A percentile compares a stretch with the other conserved stretches of the same genome.
These are phyloP conservation scores for Gryllus bimaculatus DNA, from an alignment of 1,140 invertebrate genomes.

Conservation along the genomic window DNA sequence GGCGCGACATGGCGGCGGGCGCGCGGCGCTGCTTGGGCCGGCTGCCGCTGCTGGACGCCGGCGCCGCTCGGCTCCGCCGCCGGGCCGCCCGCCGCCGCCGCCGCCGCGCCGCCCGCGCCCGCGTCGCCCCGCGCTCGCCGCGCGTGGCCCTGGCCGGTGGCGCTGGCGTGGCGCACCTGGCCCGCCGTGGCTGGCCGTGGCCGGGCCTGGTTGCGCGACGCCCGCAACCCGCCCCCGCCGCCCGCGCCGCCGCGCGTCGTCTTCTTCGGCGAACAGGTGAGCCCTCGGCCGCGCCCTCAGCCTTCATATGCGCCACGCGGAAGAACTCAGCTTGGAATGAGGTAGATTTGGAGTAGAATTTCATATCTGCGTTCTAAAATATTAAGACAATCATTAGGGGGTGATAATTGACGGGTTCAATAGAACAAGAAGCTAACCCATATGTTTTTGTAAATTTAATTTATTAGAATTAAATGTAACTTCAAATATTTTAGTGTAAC, in stretches of 20 bases:
- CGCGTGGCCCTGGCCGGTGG: slow-evolving; percentile 46
- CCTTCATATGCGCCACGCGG: too few relatives aligned
- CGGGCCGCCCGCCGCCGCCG: slow-evolving; percentile 19
- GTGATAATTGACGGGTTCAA: too few relatives aligned
- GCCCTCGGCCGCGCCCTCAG: too few relatives aligned
- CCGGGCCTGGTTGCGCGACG: too few relatives aligned
- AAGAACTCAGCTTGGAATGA: too few relatives aligned
- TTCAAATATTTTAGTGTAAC: too few relatives aligned
- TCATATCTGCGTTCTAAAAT: too few relatives aligned
- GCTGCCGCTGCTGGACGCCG: slow-evolving; percentile 39
- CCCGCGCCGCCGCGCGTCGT: neutral
- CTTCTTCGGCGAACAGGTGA: neutral
- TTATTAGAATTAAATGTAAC: too few relatives aligned
- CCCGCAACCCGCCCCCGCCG: slow-evolving; percentile 18
- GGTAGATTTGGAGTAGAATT: too few relatives aligned
- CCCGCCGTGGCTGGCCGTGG: slow-evolving; percentile 40
- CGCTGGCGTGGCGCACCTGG: slow-evolving; percentile 38
- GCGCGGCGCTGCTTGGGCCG: slow-evolving; percentile 42
- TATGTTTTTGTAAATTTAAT: too few relatives aligned
- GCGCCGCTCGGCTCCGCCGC: slow-evolving; percentile 8
- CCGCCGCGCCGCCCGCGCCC: slow-evolving; percentile 23
- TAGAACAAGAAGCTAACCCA: too few relatives aligned
- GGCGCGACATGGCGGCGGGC: slow-evolving; percentile 44
- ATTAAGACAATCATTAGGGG: too few relatives aligned
- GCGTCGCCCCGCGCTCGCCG: slow-evolving; percentile 47